A percentile compares a stretch with the other conserved stretches of the same genome.
Conservation (phyloP, 2,797 vertebrate species). For the Lacerta viridis region DNA sequence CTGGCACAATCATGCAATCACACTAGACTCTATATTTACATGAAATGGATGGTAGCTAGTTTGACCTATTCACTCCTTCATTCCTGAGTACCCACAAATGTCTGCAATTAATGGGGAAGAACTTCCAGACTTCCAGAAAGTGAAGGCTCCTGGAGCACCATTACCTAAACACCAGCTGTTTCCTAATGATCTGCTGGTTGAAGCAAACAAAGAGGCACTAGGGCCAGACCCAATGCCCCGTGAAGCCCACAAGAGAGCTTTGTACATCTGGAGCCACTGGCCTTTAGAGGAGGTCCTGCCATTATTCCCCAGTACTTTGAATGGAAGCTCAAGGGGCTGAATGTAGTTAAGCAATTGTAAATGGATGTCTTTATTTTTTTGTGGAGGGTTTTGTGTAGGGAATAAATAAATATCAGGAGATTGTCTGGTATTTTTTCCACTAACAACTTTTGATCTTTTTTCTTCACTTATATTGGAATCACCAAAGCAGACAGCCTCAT, state of each 20-base stretch:
- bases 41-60: not conserved
- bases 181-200: not conserved
- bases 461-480: slow-evolving; percentile 48
- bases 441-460: slow-evolving; percentile 21
- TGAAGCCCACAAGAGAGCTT: slow-evolving; percentile 61
- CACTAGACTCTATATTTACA: not conserved
- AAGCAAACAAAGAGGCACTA: slow-evolving; percentile 45
- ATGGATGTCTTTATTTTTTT: not conserved
- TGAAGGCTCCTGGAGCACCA: too few relatives aligned
- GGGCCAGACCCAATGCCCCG: slow-evolving; percentile 55
- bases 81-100: not conserved
- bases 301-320: slow-evolving; percentile 57
- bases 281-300: slow-evolving; percentile 63
- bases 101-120: not conserved
- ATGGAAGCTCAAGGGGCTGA: slow-evolving; percentile 20
- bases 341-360: slow-evolving; percentile 37
- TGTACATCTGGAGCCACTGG: slow-evolving; percentile 47
- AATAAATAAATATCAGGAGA: slow-evolving; percentile 42
- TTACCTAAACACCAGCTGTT: not conserved
- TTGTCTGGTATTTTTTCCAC: slow-evolving; percentile 20
- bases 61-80: not conserved
- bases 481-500: slow-evolving; percentile 3
- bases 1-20: not conserved
- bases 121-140: slow-evolving; percentile 1
- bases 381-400: not conserved